Percentiles rank a stretch among this genome's conserved stretches.
Evolutionary conservation across 1,140 invertebrate genomes (phyloP).

Genomic region (Cylas formicarius): DNA sequence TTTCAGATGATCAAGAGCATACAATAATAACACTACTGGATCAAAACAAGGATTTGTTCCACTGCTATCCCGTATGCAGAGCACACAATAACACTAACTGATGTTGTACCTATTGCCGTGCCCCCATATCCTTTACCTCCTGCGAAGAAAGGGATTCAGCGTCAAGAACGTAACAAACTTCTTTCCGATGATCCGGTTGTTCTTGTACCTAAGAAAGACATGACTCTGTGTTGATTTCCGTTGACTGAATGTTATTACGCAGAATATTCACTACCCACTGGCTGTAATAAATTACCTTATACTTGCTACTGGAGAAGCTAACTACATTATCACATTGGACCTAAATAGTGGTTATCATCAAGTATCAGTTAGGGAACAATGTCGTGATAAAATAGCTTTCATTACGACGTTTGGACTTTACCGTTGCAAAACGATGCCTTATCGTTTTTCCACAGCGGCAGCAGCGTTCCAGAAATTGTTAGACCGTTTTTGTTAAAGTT

Average conservation of each 20-base stretch:
- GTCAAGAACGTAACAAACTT: constrained; percentile 35
- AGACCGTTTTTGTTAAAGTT: constrained; percentile 22
- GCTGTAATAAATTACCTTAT: constrained; percentile 39
- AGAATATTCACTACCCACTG: constrained; percentile 43
- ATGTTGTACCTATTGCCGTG: constrained; percentile 12
- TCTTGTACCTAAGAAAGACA: constrained; percentile 45
- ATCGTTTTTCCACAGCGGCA: constrained; percentile 32
- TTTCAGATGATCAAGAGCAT: not conserved
- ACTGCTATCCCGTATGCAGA: not conserved
- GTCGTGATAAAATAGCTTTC: no score
- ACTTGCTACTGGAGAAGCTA: constrained; percentile 37
- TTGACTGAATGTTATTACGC: constrained; percentile 35
- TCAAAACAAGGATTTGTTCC: not conserved
- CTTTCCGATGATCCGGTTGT: constrained; percentile 45
- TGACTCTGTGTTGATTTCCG: constrained; percentile 46
- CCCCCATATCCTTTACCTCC: constrained; percentile 19
- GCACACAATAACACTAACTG: not conserved
- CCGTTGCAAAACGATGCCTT: constrained; percentile 28
- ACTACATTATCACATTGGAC: constrained; percentile 43
- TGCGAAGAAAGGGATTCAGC: constrained; percentile 11
- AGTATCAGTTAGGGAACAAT: constrained; percentile 28
- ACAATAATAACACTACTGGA: not conserved
- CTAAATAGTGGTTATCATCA: constrained; percentile 39
- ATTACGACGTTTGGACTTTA: constrained; percentile 35
- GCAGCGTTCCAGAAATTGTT: constrained; percentile 36